A percentile compares a stretch with the other conserved stretches of the same genome.
Conservation (phyloP, 2,113 vertebrate species). For the Trichechus manatus region DNA sequence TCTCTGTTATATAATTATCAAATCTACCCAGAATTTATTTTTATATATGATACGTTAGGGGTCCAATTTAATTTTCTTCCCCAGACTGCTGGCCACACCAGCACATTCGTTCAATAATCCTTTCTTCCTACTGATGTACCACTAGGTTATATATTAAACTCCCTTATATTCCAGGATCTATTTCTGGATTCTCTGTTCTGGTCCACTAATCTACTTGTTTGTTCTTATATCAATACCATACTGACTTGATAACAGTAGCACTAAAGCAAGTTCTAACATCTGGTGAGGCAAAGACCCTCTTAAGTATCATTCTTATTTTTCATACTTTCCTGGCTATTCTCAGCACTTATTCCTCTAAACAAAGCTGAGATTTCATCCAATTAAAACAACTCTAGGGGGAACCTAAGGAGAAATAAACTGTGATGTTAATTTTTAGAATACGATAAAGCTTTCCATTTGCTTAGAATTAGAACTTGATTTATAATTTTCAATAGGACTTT, state of each 20-base stretch:
- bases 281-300: neutral
- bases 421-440: neutral
- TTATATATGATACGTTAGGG: neutral
- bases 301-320: neutral
- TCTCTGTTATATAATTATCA: neutral
- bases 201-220: too few species aligned
- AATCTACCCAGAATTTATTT: neutral
- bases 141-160: neutral
- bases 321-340: neutral
- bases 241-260: neutral
- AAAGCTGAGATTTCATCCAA: neutral
- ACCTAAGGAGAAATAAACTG: neutral
- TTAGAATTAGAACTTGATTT: neutral
- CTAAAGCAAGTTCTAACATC: neutral
- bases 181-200: neutral
- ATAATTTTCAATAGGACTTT: neutral
- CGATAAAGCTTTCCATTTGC: neutral
- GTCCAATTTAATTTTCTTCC: neutral
- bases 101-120: neutral
- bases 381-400: neutral
- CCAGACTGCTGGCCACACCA: neutral
- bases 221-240: too few species aligned
- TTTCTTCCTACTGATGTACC: neutral
- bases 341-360: constrained; percentile 27
- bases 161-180: neutral